These are phyloP conservation scores for Ectemnius lituratus DNA, from an alignment of 2,888 invertebrate genomes.

Conservation along the genomic window DNA sequence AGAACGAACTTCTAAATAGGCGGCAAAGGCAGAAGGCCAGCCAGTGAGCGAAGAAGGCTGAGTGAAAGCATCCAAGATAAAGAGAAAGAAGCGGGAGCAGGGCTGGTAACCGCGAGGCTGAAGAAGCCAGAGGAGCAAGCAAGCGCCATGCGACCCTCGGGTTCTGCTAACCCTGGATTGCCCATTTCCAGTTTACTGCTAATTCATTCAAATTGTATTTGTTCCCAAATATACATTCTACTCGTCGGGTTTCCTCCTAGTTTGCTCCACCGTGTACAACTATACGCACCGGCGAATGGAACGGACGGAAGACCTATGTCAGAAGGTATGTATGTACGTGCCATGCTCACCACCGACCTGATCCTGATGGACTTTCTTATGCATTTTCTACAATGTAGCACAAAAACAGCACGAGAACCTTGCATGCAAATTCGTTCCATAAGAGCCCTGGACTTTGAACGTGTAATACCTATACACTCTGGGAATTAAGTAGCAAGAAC, in stretches of 20 bases:
- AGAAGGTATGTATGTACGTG: no score
- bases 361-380: no score
- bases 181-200: constrained; percentile 74
- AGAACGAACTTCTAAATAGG: constrained; percentile 9
- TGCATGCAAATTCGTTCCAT: no score
- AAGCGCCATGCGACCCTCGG: constrained; percentile 47
- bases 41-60: constrained; percentile 4
- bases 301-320: neutral
- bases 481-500: no score
- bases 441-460: no score
- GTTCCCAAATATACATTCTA: constrained; percentile 72
- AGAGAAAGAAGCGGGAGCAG: constrained; percentile 10
- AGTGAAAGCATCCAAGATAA: constrained; percentile 43
- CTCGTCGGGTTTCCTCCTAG: constrained; percentile 49
- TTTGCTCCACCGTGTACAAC: constrained; percentile 31
- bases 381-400: no score
- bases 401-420: no score
- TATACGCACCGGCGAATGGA: constrained; percentile 1
- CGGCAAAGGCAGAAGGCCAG: constrained; percentile 25
- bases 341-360: no score
- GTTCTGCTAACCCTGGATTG: constrained; percentile 67
- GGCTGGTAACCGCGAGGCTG: neutral
- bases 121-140: constrained; percentile 13
- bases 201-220: constrained; percentile 77
- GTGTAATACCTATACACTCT: no score